Percentiles rank a stretch among this genome's conserved stretches.
phyloP scores from a whole-genome alignment of 1,140 invertebrate species.

The Drosophila prosaltans region DNA sequence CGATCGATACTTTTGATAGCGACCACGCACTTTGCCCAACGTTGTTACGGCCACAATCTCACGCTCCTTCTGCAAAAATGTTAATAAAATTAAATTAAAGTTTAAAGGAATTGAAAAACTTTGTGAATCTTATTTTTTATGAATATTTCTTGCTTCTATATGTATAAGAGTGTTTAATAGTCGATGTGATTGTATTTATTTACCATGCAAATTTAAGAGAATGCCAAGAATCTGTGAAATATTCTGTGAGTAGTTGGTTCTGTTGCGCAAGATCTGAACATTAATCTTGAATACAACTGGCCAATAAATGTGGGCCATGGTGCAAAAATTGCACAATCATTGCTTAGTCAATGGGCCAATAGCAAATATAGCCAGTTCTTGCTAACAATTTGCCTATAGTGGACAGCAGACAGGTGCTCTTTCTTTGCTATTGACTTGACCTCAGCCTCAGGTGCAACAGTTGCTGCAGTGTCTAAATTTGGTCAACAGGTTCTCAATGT shows the following conservation, averaged over 20 bases:
- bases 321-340: constrained; percentile 49
- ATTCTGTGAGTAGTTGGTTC: constrained; percentile 17
- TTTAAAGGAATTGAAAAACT: background rate
- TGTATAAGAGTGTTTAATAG: constrained; percentile 5
- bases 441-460: constrained; percentile 36
- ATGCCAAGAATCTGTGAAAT: constrained; percentile 21
- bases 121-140: no score
- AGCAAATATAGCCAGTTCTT: constrained; percentile 51
- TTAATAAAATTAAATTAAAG: no score
- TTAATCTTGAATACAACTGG: constrained; percentile 52
- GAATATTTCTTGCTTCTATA: background rate
- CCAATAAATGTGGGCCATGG: constrained; percentile 53
- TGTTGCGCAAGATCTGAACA: constrained; percentile 57
- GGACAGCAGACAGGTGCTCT: constrained; percentile 37
- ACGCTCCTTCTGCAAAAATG: constrained; percentile 83
- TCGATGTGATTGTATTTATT: background rate
- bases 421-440: constrained; percentile 73
- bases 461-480: constrained; percentile 42
- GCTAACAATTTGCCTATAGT: constrained; percentile 9
- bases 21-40: constrained; percentile 84
- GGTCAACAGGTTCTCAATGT: constrained; percentile 33
- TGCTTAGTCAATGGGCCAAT: constrained; percentile 35
- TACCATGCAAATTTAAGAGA: constrained; percentile 33
- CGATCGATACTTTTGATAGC: constrained; percentile 84
- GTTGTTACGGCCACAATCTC: constrained; percentile 80